Evolutionary conservation across 2,113 vertebrate species (phyloP), one percentile per base, ranked within the genome.

Genomic region (Hippopotamus amphibius): DNA sequence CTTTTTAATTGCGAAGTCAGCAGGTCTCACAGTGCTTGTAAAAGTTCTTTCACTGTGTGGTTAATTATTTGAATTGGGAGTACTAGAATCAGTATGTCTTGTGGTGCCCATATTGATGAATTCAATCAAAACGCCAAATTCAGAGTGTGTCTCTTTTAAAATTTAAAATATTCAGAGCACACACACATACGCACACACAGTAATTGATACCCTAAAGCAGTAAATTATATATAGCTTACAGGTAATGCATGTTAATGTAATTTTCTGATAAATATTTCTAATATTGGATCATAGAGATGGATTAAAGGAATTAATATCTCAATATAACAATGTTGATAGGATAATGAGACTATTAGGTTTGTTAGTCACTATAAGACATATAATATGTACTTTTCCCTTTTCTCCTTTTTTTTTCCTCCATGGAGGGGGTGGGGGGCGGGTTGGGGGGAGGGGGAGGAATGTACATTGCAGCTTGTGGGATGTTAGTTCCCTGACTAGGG

Each of bases 211-310:
- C 37, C 41, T 77, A 81, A 93, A 66, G 9, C 37, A 82, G 2
- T 71, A 82, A 30, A 21, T 46, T 81, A 24, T 43, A 1, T 43
- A 33, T 37, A 85, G 53, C 50, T 11, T 79, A 71, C 6, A 59
- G 33, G 37, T 68, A 71, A 37, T 53, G 2, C 43, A 3, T 2
- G 6, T 37, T 87, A 59, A 65, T 80, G 24, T 16, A 65, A 59
- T 48, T 83, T 76, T 97, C 15, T 92, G 37, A 55, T 89, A 74
- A 96, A 61, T 87, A 12, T 17, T 21, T 94, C 17, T 84, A 16
- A 93, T n/a, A 85, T 88, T 85, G 57, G 7, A 83, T 21, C 4
- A 83, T 89, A 95, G 86, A 88, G 72, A 53, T 72, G 26, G 82
- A 72, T 50, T 77, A 26, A 77, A 63, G 43, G 86, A 80, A 84